A percentile compares a stretch with the other conserved stretches of the same genome.
phyloP scores from a whole-genome alignment of 2,113 vertebrate species.

The Plestiodon gilberti region DNA sequence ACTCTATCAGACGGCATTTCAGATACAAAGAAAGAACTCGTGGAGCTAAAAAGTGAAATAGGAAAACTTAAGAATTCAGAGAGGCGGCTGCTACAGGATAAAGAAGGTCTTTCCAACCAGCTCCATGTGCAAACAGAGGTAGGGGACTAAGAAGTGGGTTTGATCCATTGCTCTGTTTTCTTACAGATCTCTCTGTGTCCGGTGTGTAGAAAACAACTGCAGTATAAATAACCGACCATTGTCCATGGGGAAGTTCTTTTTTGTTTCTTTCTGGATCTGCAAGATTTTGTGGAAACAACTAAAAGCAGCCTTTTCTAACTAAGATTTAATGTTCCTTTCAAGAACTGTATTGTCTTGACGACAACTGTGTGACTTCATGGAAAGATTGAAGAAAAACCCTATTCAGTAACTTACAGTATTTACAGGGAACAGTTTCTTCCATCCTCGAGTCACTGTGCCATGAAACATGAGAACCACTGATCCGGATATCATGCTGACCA shows the following conservation, averaged over 20 bases:
- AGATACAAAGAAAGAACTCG: conserved; percentile 79
- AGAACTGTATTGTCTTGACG: neutral
- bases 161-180: neutral
- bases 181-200: neutral
- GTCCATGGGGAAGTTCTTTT: neutral
- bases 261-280: neutral
- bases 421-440: neutral
- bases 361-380: neutral
- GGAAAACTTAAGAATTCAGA: conserved; percentile 93
- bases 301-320: neutral
- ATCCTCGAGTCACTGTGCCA: neutral
- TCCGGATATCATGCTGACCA: neutral
- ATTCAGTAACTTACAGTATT: neutral
- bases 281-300: too few species aligned
- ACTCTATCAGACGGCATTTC: conserved; percentile 74
- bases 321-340: neutral
- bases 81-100: conserved; percentile 91
- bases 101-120: conserved; percentile 94
- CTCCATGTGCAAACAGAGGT: conserved; percentile 95
- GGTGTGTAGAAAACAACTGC: neutral
- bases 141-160: conserved; percentile 34
- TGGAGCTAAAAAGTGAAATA: conserved; percentile 82
- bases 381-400: neutral
- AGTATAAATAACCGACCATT: neutral
- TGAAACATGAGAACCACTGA: neutral